Conservation (phyloP, 2,797 vertebrate genomes). For the Brotula barbata region DNA sequence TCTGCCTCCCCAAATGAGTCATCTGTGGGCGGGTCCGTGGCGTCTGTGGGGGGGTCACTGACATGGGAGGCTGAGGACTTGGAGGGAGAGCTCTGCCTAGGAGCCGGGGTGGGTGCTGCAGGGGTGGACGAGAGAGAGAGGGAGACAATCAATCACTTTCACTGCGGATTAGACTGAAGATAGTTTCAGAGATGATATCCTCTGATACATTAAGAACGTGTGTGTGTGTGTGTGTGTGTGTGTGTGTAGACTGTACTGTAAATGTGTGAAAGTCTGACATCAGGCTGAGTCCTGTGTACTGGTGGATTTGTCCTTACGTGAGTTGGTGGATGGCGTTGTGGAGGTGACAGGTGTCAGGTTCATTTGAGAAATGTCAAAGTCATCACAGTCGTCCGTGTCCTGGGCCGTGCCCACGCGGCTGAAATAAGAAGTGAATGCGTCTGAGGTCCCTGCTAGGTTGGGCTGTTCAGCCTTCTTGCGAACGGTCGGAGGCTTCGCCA, state of each 20-base stretch:
- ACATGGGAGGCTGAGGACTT: conserved; percentile 94
- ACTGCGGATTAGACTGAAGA: no score
- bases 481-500: conserved; percentile 93
- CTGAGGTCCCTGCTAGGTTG: conserved; percentile 90
- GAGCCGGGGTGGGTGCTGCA: conserved; percentile 94
- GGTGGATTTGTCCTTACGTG: conserved; percentile 87
- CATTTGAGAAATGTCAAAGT: conserved; percentile 99
- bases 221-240: no score
- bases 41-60: conserved; percentile 85
- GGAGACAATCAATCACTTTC: no score
- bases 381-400: conserved; percentile 97
- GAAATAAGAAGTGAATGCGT: conserved; percentile 96
- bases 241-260: no score
- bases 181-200: no score
- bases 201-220: no score
- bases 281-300: not conserved
- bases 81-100: conserved; percentile 92
- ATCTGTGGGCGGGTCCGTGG: conserved; percentile 80
- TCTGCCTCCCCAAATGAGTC: conserved; percentile 95
- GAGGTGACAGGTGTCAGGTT: conserved; percentile 98
- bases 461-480: conserved; percentile 90
- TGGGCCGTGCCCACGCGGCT: conserved; percentile 95
- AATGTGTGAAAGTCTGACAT: not conserved
- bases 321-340: conserved; percentile 97
- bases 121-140: not conserved